phyloP scores from a whole-genome alignment of 1,140 invertebrate species.

The Drosophila ercepeae region DNA sequence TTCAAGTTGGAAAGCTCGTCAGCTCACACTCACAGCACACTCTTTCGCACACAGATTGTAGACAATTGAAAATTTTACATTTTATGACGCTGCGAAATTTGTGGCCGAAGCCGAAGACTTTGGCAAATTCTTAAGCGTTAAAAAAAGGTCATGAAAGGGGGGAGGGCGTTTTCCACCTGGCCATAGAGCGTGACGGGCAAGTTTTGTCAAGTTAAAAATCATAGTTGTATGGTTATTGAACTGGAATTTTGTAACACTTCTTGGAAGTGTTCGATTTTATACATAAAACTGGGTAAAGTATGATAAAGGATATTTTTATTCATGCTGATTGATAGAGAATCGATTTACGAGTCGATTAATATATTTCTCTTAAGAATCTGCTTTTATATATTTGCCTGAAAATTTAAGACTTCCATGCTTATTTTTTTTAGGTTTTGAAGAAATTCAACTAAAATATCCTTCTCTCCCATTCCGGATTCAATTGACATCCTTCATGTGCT shows the following conservation, averaged over 20 bases:
- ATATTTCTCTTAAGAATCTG: too few relatives aligned
- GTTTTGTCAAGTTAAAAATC: constrained; percentile 1
- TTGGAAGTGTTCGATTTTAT: not conserved
- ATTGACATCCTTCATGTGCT: constrained; percentile 29
- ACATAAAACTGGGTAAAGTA: too few relatives aligned
- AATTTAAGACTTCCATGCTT: too few relatives aligned
- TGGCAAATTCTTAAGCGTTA: constrained; percentile 37
- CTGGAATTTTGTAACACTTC: not conserved
- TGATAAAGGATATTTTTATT: too few relatives aligned
- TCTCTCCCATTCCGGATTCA: not conserved
- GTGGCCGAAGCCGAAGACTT: constrained; percentile 50
- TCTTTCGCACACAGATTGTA: constrained; percentile 61
- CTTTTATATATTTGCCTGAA: too few relatives aligned
- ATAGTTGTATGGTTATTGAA: constrained; percentile 46
- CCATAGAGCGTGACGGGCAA: constrained; percentile 37
- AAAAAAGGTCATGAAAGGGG: not conserved
- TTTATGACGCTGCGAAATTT: constrained; percentile 80
- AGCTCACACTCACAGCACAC: constrained; percentile 4
- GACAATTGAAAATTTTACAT: constrained; percentile 82
- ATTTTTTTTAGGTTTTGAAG: not conserved
- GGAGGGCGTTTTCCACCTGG: constrained; percentile 11
- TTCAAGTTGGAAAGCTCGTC: constrained; percentile 30
- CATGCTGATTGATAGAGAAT: not conserved
- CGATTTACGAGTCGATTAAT: too few relatives aligned
- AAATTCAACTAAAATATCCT: constrained; percentile 6